Percentiles rank a stretch among this genome's conserved stretches.
These are phyloP conservation scores for Picathartes gymnocephalus DNA, from an alignment of 2,113 vertebrate species.

Conservation along the genomic window DNA sequence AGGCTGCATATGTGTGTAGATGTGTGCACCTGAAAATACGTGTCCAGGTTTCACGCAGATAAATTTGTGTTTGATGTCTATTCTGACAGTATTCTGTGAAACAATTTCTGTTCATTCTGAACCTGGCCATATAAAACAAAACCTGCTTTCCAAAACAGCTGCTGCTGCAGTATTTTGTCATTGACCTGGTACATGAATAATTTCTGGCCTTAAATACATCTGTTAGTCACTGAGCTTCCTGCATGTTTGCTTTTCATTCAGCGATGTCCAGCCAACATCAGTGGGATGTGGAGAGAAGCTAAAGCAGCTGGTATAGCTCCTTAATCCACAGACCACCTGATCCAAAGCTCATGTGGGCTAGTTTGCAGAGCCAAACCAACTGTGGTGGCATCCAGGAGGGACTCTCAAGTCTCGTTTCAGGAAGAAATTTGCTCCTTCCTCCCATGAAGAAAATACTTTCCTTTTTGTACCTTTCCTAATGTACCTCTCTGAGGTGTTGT, in stretches of 20 bases:
- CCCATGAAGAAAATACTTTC: not conserved
- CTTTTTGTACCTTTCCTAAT: not conserved
- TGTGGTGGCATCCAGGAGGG: not conserved
- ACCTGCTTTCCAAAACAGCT: not conserved
- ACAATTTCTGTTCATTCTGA: not conserved
- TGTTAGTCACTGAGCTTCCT: not conserved
- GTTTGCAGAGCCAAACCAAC: not conserved
- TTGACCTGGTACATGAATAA: not conserved
- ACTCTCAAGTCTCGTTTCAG: not conserved
- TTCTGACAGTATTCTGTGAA: not conserved
- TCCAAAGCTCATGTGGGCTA: fast-evolving
- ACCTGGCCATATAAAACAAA: not conserved
- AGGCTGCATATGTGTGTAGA: not conserved
- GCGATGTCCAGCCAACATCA: not conserved
- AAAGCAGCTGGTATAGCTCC: not conserved
- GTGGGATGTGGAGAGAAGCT: not conserved
- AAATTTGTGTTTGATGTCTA: not conserved
- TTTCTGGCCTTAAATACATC: not conserved
- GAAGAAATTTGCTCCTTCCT: not conserved
- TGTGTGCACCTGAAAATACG: conserved; percentile 46
- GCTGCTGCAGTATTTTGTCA: not conserved
- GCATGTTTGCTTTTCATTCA: not conserved
- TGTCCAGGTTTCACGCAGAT: conserved; percentile 11
- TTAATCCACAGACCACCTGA: not conserved
- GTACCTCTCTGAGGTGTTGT: not conserved